These are phyloP conservation scores for Cyrtorhinus lividipennis DNA, from an alignment of 1,140 invertebrate species.

Conservation along the genomic window DNA sequence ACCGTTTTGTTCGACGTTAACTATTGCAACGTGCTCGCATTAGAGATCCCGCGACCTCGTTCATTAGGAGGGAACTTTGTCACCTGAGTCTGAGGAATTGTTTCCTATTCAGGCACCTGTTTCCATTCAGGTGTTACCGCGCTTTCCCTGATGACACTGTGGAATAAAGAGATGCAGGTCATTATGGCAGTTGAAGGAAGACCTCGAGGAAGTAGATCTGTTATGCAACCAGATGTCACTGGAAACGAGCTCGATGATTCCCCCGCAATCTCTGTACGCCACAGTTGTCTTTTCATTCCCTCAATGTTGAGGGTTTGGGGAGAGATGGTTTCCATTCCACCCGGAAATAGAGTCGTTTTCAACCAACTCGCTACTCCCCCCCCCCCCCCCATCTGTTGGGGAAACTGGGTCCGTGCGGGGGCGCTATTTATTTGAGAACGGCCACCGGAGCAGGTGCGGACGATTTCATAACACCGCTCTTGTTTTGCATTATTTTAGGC, in stretches of 20 bases:
- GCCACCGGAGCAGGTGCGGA: background rate
- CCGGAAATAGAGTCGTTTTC: background rate
- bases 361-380: too few relatives aligned
- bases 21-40: too few relatives aligned
- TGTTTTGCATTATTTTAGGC: background rate
- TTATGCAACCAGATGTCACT: background rate
- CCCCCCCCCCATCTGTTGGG: background rate
- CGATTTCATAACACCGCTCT: background rate
- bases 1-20: too few relatives aligned
- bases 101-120: too few relatives aligned
- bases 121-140: too few relatives aligned
- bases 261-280: background rate
- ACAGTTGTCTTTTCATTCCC: background rate
- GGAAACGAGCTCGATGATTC: background rate
- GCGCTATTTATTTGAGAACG: background rate
- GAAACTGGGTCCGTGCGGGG: background rate
- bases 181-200: background rate
- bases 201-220: background rate
- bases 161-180: background rate
- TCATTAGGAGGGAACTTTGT: too few relatives aligned
- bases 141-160: too few relatives aligned
- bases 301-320: background rate
- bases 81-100: too few relatives aligned
- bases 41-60: too few relatives aligned
- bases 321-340: background rate